Evolutionary conservation across 2,888 invertebrate genomes (phyloP).

Genomic region (Ennomos quercinarius): DNA sequence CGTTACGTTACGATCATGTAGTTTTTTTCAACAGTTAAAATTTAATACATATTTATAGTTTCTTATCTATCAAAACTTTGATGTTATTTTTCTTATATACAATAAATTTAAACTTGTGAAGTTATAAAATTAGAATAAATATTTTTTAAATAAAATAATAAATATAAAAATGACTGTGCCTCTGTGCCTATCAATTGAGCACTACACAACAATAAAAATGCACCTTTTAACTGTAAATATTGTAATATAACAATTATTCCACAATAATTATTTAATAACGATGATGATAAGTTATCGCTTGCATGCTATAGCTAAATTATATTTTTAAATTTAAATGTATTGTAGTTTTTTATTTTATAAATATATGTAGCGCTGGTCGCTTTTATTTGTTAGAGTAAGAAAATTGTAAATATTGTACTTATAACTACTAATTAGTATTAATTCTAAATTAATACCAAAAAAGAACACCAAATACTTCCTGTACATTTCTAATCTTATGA

Average conservation of each 20-base stretch:
- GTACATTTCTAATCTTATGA: conserved; percentile 78
- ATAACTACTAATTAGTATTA: conserved; percentile 50
- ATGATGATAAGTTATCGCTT: conserved; percentile 24
- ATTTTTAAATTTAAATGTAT: conserved; percentile 38
- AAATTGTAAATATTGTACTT: conserved; percentile 59
- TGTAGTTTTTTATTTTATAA: conserved; percentile 38
- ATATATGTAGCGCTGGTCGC: conserved; percentile 68
- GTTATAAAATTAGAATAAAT: conserved; percentile 40
- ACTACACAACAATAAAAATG: conserved; percentile 71
- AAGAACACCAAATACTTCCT: conserved; percentile 77
- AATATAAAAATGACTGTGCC: conserved; percentile 71
- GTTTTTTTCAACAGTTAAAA: no score
- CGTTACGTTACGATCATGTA: no score
- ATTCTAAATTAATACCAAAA: conserved; percentile 59
- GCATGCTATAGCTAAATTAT: conserved; percentile 27
- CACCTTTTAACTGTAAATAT: conserved; percentile 44
- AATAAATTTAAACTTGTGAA: conserved; percentile 25
- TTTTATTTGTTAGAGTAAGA: conserved; percentile 31
- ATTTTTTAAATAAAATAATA: conserved; percentile 34
- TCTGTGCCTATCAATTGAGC: conserved; percentile 78
- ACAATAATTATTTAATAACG: conserved; percentile 15
- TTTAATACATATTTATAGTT: no score
- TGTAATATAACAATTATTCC: conserved; percentile 27
- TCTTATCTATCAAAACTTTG: no score
- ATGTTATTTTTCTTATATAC: background rate